Evolutionary conservation across 1,140 invertebrate species (phyloP).

Genomic region (Mesaphorura yosii): DNA sequence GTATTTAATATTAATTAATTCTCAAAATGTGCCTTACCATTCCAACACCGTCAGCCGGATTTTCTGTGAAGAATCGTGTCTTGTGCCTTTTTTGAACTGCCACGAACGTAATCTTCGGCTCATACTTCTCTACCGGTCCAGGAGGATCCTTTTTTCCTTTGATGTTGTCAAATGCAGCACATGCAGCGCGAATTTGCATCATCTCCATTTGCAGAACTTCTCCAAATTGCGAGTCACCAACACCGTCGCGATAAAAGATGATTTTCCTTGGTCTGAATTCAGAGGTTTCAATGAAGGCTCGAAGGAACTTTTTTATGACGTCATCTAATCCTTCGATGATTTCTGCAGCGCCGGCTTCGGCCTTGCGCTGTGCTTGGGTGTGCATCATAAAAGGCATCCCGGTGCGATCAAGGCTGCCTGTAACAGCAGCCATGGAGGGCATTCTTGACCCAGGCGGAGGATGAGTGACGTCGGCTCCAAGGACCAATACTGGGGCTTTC

Average conservation of each 20-base stretch:
- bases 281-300: conserved; percentile 24
- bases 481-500: not conserved
- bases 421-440: conserved; percentile 15
- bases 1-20: conserved; percentile 40
- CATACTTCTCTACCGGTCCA: no score
- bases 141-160: no score
- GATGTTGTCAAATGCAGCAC: conserved; percentile 36
- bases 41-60: conserved; percentile 38
- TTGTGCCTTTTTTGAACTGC: conserved; percentile 43
- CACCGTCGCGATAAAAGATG: conserved; percentile 40
- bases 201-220: conserved; percentile 47
- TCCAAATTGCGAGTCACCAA: conserved; percentile 40
- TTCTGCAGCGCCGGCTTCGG: conserved; percentile 27
- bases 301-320: conserved; percentile 32
- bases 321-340: conserved; percentile 32
- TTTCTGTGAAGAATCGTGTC: conserved; percentile 41
- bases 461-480: conserved; percentile 3
- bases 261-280: conserved; percentile 34
- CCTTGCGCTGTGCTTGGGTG: conserved; percentile 18
- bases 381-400: conserved; percentile 25
- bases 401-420: conserved; percentile 12
- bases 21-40: conserved; percentile 40
- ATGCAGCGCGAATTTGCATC: conserved; percentile 53
- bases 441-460: not conserved
- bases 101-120: conserved; percentile 43